These are phyloP conservation scores for Upupa epops DNA, from an alignment of 2,113 vertebrate species.

Conservation along the genomic window DNA sequence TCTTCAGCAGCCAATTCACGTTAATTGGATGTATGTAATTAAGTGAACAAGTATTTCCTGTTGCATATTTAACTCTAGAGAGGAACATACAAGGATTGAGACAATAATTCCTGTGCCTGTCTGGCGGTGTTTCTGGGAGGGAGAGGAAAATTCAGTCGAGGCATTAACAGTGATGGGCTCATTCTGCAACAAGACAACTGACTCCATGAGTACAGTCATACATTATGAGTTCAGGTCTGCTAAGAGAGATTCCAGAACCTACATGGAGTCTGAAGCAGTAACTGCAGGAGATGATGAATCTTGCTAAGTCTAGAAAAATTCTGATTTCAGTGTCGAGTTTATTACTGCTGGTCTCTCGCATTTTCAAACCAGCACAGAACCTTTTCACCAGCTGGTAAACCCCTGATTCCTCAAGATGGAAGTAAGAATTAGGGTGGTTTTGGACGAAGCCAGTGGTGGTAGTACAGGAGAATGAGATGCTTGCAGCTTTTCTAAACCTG, in stretches of 20 bases:
- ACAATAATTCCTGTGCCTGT: neutral
- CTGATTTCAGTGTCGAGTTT: neutral
- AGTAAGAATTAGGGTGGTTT: neutral
- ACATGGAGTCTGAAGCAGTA: rapidly evolving
- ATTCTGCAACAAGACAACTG: neutral
- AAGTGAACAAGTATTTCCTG: neutral
- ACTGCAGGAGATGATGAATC: neutral
- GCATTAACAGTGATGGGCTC: neutral
- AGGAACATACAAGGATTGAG: neutral
- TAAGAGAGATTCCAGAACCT: neutral
- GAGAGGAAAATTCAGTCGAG: neutral
- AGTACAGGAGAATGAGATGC: neutral
- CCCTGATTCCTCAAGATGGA: neutral
- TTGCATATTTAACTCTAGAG: neutral
- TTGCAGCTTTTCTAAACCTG: neutral
- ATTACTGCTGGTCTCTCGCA: neutral
- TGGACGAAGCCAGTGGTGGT: neutral
- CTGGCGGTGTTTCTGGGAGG: neutral
- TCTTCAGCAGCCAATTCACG: neutral
- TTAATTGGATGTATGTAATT: neutral
- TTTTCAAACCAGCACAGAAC: neutral
- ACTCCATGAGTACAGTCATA: rapidly evolving
- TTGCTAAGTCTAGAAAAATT: neutral
- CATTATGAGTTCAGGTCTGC: neutral
- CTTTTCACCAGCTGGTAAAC: neutral